Conservation (phyloP, 2,113 vertebrate genomes). For the Hypanus sabinus region DNA sequence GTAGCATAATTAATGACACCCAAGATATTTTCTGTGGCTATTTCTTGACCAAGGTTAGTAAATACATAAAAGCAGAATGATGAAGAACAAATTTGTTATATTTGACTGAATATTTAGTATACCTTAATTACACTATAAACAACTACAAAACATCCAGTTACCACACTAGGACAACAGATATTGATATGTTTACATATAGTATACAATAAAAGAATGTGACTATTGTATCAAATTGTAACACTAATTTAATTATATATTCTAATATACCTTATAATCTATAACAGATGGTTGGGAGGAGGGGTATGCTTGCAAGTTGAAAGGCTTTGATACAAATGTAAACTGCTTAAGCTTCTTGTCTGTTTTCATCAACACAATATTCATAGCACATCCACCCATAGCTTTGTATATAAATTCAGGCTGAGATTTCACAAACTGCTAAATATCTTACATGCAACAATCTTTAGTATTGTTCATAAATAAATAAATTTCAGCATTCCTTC, state of each 20-base stretch:
- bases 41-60: no score
- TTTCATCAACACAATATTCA: background rate
- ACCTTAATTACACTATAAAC: background rate
- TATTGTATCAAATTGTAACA: background rate
- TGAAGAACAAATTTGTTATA: background rate
- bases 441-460: background rate
- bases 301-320: background rate
- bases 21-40: no score
- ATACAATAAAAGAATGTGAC: background rate
- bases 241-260: background rate
- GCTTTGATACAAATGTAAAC: background rate
- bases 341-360: background rate
- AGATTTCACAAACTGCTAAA: background rate
- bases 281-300: background rate
- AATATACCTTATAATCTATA: background rate
- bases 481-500: background rate
- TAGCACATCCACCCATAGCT: background rate
- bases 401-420: background rate
- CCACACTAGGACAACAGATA: background rate
- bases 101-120: background rate
- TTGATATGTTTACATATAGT: background rate
- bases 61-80: no score
- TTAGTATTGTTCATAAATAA: background rate
- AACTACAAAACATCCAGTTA: background rate
- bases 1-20: no score